phyloP scores from a whole-genome alignment of 2,888 invertebrate genomes.

The Troglohyphantes excavatus region DNA sequence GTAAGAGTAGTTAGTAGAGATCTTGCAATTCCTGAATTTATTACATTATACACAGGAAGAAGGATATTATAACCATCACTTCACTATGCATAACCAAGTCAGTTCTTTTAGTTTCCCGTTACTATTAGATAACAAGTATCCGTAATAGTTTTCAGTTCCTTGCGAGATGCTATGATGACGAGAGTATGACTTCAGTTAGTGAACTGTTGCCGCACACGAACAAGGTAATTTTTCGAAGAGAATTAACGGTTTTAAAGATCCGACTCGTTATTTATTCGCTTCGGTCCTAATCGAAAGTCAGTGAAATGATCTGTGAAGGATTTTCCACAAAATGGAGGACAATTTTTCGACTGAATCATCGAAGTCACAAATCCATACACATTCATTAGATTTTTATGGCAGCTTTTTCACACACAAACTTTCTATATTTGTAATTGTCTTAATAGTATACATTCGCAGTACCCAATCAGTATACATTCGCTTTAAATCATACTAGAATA shows the following conservation, averaged over 20 bases:
- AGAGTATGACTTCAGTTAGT: conserved; percentile 4
- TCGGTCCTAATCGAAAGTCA: conserved; percentile 51
- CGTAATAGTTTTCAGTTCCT: conserved; percentile 2
- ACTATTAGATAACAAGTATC: conserved; percentile 33
- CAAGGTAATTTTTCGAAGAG: background rate
- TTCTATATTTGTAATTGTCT: too few species aligned
- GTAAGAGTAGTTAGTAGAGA: conserved; percentile 60
- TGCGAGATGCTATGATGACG: conserved; percentile 9
- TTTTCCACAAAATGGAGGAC: conserved; percentile 71
- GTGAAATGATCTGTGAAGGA: conserved; percentile 58
- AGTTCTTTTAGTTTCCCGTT: conserved; percentile 36
- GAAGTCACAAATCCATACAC: too few species aligned
- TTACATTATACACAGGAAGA: conserved; percentile 45
- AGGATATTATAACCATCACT: conserved; percentile 16
- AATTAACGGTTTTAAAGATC: background rate
- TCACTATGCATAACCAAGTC: conserved; percentile 42
- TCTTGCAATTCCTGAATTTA: conserved; percentile 66
- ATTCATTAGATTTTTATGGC: too few species aligned
- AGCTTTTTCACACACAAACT: too few species aligned
- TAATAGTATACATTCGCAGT: too few species aligned
- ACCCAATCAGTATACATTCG: too few species aligned
- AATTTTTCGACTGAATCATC: background rate
- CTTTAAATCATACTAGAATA: too few species aligned
- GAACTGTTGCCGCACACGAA: background rate
- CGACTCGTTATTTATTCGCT: background rate